phyloP scores from a whole-genome alignment of 2,888 invertebrate genomes.

The Synanthedon formicaeformis region DNA sequence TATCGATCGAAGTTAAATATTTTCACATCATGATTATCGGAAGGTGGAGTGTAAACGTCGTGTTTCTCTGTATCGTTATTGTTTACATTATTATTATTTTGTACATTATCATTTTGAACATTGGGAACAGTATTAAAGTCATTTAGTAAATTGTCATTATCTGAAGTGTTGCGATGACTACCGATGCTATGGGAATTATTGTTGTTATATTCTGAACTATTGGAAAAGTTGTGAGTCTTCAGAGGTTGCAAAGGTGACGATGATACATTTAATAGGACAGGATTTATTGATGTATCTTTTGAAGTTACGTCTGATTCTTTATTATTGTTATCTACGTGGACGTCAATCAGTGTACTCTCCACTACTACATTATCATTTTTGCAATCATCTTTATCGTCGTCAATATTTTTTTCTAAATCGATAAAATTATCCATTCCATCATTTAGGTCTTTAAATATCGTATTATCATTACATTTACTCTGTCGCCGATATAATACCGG shows the following conservation, averaged over 20 bases:
- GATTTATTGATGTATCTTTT: conserved; percentile 47
- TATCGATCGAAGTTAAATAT: conserved; percentile 68
- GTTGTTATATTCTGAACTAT: conserved; percentile 52
- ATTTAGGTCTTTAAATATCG: conserved; percentile 54
- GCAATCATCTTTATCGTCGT: conserved; percentile 25
- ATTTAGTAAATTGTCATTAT: conserved; percentile 50
- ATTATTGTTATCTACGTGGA: conserved; percentile 53
- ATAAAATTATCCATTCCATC: conserved; percentile 54
- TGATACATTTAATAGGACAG: conserved; percentile 54
- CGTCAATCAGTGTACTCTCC: conserved; percentile 59
- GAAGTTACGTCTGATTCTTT: conserved; percentile 38
- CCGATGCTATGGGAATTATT: conserved; percentile 45
- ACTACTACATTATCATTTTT: conserved; percentile 49
- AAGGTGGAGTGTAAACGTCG: conserved; percentile 22
- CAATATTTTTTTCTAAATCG: conserved; percentile 39
- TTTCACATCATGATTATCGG: conserved; percentile 51
- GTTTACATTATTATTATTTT: conserved; percentile 31
- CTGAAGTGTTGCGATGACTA: conserved; percentile 43
- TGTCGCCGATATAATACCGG: conserved; percentile 80
- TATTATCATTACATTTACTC: conserved; percentile 58
- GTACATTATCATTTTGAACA: conserved; percentile 12
- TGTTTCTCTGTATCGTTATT: conserved; percentile 21
- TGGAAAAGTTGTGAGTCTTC: conserved; percentile 58
- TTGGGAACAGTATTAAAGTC: conserved; percentile 39
- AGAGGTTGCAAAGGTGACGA: conserved; percentile 61